Evolutionary conservation across 2,888 invertebrate species (phyloP), one percentile per base, ranked within the genome.

Genomic region (Leucania comma): DNA sequence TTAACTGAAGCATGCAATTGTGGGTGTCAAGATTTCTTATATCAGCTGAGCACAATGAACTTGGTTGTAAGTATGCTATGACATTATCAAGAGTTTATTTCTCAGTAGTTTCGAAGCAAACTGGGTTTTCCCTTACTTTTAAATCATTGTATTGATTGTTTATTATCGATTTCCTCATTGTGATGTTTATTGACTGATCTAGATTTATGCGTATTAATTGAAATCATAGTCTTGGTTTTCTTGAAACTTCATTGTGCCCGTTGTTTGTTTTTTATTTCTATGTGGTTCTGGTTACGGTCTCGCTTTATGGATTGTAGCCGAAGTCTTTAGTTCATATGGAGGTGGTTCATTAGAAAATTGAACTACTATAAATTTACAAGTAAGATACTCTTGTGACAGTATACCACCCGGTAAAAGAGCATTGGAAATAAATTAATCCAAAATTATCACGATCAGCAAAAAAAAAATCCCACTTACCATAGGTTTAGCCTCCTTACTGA

Each of bases 401-500:
- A 29, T 54, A 1, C 22, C 0, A 26, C 9, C 5, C 29, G 3
- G 2, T 58, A 2, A 8, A 42, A 0, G 5, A 68, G 1, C 54
- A 17, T 29, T 32, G 1, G 26, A 20, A 48, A 35, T 26, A 48
- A 56, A 38, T 10, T n/a, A 46, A 20, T 2, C 3, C 9, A 20
- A 22, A n/a, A 22, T 57, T 32, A 1, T 67, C 53, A 48, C 22
- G 14, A 24, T 12, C 12, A 46, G 3, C 4, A 46, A 50, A 53
- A 24, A 53, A 24, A 2, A 0, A 0, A 0, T 29, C 2, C 20
- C 14, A 80, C 88, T 92, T 80, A 96, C 96, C 92, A 92, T 88
- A n/a, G 90, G 81, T 84, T 90, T 96, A 17, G 83, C 89, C 38
- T 94, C 93, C 75, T 93, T 93, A 77, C 86, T 91, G 54, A 90